Percentiles rank a stretch among this genome's conserved stretches.
Evolutionary conservation across 2,113 vertebrate species (phyloP).

Genomic region (Lophochroa leadbeateri): DNA sequence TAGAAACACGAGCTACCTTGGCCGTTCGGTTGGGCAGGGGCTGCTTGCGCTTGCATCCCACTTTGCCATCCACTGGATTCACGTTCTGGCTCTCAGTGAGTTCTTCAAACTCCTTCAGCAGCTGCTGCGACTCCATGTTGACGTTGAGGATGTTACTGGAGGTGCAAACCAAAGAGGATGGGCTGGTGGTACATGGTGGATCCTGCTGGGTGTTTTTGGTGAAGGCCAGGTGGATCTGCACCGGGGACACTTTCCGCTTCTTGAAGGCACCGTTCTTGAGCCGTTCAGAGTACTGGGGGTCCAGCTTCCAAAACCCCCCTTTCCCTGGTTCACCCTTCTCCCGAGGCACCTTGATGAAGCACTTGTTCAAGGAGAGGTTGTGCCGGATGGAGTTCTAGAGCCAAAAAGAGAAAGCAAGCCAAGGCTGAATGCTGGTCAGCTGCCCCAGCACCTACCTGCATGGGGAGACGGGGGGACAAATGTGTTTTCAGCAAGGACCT

Average conservation of each 20-base stretch:
- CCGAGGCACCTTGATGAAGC: slow-evolving; percentile 96
- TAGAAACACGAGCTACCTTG: slow-evolving; percentile 76
- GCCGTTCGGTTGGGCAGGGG: slow-evolving; percentile 62
- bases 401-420: slow-evolving; percentile 8
- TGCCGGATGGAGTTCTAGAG: slow-evolving; percentile 94
- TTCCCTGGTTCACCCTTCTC: slow-evolving; percentile 95
- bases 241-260: slow-evolving; percentile 84
- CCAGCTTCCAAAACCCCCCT: slow-evolving; percentile 96
- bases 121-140: slow-evolving; percentile 81
- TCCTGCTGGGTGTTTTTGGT: slow-evolving; percentile 60
- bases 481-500: not conserved
- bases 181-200: not conserved
- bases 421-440: not conserved
- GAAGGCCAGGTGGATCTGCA: slow-evolving; percentile 87
- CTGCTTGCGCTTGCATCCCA: slow-evolving; percentile 81
- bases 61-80: slow-evolving; percentile 64
- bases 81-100: slow-evolving; percentile 77
- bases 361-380: slow-evolving; percentile 97
- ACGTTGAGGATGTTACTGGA: slow-evolving; percentile 49
- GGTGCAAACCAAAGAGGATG: not conserved
- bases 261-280: slow-evolving; percentile 89
- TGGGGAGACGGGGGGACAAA: not conserved
- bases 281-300: slow-evolving; percentile 89
- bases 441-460: fast-evolving
- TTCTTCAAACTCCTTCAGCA: slow-evolving; percentile 88